Evolutionary conservation across 1,140 invertebrate genomes (phyloP), one percentile per base, ranked within the genome.

Genomic region (Cepaea nemoralis): DNA sequence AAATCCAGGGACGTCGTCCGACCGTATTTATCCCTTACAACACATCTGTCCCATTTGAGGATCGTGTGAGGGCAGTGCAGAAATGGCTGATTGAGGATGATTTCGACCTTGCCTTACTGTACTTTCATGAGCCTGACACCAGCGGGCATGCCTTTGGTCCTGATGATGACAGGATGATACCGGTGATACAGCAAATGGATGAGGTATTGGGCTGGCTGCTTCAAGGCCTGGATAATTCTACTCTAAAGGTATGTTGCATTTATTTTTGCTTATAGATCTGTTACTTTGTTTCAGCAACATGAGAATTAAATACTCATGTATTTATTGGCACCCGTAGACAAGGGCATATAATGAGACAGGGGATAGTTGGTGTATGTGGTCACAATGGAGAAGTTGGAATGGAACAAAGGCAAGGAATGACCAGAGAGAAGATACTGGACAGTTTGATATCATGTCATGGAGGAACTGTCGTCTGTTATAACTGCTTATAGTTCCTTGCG

Each of bases 51-150:
- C 85, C 93, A 48, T 95, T 93, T 91, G 90, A 92, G 73, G 80
- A 92, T 3, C 89, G 94, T 80, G 90, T 95, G 27, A 93, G 95
- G 83, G 92, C 70, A 16, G 88, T 83, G 22, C 59, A 96, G 10
- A 89, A 92, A 0, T 96, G 95, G 95, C 93, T 96, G 73, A 89
- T 88, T 24, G 77, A 69, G 93, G 93, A 93, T 45, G 94, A 94
- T 89, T 85, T 89, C 8, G 85, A 90, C 79, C 90, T 95, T 75
- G 93, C 94, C 5, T 92, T 94, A 85, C 59, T 95, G 22, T 96
- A 96, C 85, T 94, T 95, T 85, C 93, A 95, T 85, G 94, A 95
- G 87, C 95, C 95, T 0, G 95, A 96, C 88, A 88, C 89, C 10
- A 91, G 92, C 81, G 94, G 91, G 19, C 91, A 92, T 83, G 71